A percentile compares a stretch with the other conserved stretches of the same genome.
Evolutionary conservation across 2,113 vertebrate genomes (phyloP).

Genomic region (Halcyon senegalensis): DNA sequence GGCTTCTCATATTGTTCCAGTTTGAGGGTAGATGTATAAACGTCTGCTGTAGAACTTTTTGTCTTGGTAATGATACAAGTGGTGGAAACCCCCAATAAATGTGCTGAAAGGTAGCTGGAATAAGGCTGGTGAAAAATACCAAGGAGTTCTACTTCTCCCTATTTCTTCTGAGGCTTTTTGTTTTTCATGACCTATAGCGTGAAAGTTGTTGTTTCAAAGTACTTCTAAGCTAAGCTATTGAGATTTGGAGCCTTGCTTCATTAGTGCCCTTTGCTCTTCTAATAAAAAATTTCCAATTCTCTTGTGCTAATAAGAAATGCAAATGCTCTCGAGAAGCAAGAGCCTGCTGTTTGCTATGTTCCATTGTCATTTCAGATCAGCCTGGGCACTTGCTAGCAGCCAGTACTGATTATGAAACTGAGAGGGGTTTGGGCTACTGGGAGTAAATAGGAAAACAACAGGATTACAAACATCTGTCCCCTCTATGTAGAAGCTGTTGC

Average conservation of each 20-base stretch:
- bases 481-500: neutral
- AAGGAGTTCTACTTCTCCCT: neutral
- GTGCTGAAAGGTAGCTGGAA: neutral
- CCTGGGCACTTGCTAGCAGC: neutral
- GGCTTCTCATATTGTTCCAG: neutral
- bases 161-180: neutral
- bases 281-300: neutral
- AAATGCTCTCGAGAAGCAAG: neutral
- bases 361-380: neutral
- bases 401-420: neutral
- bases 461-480: neutral
- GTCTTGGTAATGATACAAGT: neutral
- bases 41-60: neutral
- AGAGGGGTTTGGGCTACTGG: neutral
- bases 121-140: neutral
- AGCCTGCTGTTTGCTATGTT: neutral
- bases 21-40: neutral
- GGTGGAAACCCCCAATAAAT: neutral
- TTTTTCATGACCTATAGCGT: neutral
- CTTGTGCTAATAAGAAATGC: slow-evolving; percentile 11
- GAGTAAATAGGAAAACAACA: neutral
- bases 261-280: neutral
- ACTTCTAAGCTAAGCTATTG: neutral
- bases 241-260: neutral
- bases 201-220: neutral